Conservation (phyloP, 2,797 vertebrate species). For the Poecile montanus region DNA sequence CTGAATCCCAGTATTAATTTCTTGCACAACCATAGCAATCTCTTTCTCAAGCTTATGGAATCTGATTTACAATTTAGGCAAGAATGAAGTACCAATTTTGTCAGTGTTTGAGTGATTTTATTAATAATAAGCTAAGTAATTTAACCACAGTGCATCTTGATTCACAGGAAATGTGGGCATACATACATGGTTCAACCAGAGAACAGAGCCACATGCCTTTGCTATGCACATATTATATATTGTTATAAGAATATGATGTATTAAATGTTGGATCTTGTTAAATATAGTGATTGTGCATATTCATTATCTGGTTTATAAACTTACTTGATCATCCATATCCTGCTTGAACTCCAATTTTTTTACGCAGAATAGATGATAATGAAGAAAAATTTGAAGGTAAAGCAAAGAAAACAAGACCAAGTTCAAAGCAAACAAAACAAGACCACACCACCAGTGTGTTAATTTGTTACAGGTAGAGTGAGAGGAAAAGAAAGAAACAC, state of each 20-base stretch:
- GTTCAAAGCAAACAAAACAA: not conserved
- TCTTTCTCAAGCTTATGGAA: not conserved
- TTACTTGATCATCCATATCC: not conserved
- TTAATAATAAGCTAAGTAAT: constrained; percentile 19
- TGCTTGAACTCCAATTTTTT: not conserved
- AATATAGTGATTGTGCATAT: not conserved
- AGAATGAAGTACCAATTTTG: not conserved
- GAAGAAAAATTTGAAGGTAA: not conserved
- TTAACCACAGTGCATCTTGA: not conserved
- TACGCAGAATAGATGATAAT: not conserved
- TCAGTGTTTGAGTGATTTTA: not conserved
- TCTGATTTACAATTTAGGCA: not conserved
- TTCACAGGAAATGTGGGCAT: not conserved
- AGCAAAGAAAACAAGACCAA: not conserved
- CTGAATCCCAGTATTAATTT: not conserved
- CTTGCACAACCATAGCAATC: not conserved
- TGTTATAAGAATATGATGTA: not conserved
- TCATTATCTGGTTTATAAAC: not conserved
- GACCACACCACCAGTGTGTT: not conserved
- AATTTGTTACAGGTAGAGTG: not conserved
- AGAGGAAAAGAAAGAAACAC: not conserved
- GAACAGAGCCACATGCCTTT: not conserved
- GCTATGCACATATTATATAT: not conserved
- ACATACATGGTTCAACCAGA: not conserved
- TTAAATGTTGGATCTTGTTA: not conserved